Evolutionary conservation across 2,888 invertebrate genomes (phyloP), one percentile per base, ranked within the genome.

Genomic region (Teleiodes luculella): DNA sequence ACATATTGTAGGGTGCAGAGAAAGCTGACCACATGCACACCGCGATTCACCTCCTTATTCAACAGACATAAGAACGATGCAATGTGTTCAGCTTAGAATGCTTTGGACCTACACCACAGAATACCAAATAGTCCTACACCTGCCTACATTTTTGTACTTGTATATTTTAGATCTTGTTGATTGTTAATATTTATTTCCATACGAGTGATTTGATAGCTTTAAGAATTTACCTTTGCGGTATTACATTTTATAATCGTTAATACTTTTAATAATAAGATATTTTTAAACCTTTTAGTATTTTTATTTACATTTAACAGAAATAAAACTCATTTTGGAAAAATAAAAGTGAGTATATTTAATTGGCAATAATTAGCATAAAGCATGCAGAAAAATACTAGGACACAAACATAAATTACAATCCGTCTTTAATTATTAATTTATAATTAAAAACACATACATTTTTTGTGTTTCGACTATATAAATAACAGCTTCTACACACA

Each of bases 181-280:
- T 46, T 14, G 13, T 30, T 31, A 14, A 30, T 13, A 46, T 31
- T 30, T 28, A 10, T 18, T 51, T 37, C 57, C 58, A 35, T 59
- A 54, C 56, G 60, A 58, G 59, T 60, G 49, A 49, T 49, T 49
- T 49, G 16, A 68, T 69, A 80, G 78, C 74, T 83, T 78, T 83
- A 83, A 78, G 67, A 64, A 71, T 70, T 70, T 86, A 85, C 86
- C 83, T 70, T 62, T 65, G 41, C n/a, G 59, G 59, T 61, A 59
- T 57, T 36, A 43, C 36, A 13, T 55, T 57, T 51, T 51, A 41
- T 28, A 49, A n/a, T 8, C 24, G 35, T 49, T 49, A 33, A 2
- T 43, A 24, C 24, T 49, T 28, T 52, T 39, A 53, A 53, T 47
- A 16, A 53, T 52, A 48, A 48, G 39, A 41, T 28, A 46, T 49